phyloP scores from a whole-genome alignment of 2,113 vertebrate species.

The Syngnathus floridae region DNA sequence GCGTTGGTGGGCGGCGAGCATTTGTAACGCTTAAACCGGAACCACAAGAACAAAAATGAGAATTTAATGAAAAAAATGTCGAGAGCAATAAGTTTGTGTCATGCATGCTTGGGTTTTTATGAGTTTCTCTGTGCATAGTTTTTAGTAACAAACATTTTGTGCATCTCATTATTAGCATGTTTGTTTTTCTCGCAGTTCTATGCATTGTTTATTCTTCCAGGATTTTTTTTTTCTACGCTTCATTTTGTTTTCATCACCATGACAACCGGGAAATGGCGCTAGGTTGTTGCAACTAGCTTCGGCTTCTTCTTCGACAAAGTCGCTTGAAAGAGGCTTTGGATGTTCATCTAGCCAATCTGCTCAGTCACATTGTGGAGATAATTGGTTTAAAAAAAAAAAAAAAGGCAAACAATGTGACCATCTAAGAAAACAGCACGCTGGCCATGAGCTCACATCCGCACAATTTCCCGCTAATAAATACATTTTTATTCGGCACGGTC shows the following conservation, averaged over 20 bases:
- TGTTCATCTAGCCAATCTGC: too few relatives aligned
- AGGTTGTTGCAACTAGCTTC: too few relatives aligned
- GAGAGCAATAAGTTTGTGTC: conserved; percentile 58
- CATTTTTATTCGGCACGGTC: conserved; percentile 3
- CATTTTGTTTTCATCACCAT: too few relatives aligned
- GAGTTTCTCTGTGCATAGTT: conserved; percentile 51
- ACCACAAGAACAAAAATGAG: conserved; percentile 51
- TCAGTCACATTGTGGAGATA: too few relatives aligned
- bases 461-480: not conserved
- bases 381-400: too few relatives aligned
- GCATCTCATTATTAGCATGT: not conserved
- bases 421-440: not conserved
- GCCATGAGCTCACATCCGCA: not conserved
- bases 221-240: too few relatives aligned
- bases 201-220: too few relatives aligned
- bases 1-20: conserved; percentile 14
- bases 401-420: too few relatives aligned
- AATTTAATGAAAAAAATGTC: conserved; percentile 64
- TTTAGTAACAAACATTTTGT: not conserved
- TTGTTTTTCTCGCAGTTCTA: too few relatives aligned
- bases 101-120: conserved; percentile 46
- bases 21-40: conserved; percentile 58
- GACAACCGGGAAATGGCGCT: too few relatives aligned
- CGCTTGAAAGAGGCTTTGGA: too few relatives aligned
- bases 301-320: too few relatives aligned